These are phyloP conservation scores for Druceiella hillmani DNA, from an alignment of 2,888 invertebrate species.

Conservation along the genomic window DNA sequence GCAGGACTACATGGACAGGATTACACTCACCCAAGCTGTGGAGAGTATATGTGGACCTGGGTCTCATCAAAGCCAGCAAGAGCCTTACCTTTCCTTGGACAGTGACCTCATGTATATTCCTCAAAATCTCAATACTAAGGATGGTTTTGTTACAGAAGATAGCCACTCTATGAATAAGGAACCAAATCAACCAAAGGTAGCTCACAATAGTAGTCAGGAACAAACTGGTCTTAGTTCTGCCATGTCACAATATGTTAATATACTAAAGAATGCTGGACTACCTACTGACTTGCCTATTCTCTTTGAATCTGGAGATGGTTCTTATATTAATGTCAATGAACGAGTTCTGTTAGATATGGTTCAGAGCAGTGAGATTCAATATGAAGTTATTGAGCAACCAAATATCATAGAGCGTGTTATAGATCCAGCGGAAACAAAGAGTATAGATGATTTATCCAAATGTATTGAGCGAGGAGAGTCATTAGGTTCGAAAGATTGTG, in stretches of 20 bases:
- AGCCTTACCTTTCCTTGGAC: conserved; percentile 36
- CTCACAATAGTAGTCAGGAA: too few relatives aligned
- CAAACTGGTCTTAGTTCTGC: conserved; percentile 38
- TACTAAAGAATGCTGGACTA: conserved; percentile 42
- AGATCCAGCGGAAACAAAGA: conserved; percentile 47
- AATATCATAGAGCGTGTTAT: conserved; percentile 48
- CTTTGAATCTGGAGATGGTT: conserved; percentile 59
- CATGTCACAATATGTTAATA: conserved; percentile 49
- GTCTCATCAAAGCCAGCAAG: not conserved
- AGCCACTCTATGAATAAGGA: too few relatives aligned
- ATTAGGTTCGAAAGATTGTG: too few relatives aligned
- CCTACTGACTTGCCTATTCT: conserved; percentile 52
- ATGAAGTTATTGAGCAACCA: conserved; percentile 49
- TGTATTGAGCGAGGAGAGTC: conserved; percentile 45
- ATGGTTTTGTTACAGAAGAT: too few relatives aligned
- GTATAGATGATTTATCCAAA: conserved; percentile 47
- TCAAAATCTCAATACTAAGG: conserved; percentile 34
- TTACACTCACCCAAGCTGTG: conserved; percentile 43
- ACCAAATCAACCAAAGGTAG: too few relatives aligned
- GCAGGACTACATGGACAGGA: conserved; percentile 46
- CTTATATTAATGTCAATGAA: conserved; percentile 58
- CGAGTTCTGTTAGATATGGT: conserved; percentile 55
- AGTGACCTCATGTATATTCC: conserved; percentile 45
- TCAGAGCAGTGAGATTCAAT: conserved; percentile 48
- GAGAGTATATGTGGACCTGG: conserved; percentile 37